Conservation (phyloP, 2,888 invertebrate species). For the Hedya salicella region DNA sequence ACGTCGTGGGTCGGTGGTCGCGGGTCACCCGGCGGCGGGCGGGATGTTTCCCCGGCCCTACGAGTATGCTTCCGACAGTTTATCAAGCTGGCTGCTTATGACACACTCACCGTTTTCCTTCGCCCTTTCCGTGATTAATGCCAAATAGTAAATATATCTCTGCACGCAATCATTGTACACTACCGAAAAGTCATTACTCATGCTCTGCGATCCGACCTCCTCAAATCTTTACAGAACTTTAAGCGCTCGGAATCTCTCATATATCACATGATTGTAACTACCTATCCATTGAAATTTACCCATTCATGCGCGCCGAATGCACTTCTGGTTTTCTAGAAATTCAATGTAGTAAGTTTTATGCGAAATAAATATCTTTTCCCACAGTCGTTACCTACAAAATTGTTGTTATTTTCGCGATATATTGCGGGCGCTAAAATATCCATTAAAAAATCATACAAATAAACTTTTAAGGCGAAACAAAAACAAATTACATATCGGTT, state of each 20-base stretch:
- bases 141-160: constrained; percentile 57
- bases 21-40: constrained; percentile 30
- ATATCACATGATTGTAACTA: constrained; percentile 19
- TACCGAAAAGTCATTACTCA: constrained; percentile 15
- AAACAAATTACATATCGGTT: not conserved
- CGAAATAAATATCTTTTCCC: not conserved
- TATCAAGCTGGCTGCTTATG: constrained; percentile 58
- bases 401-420: not conserved
- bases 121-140: constrained; percentile 59
- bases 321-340: constrained; percentile 12
- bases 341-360: constrained; percentile 6
- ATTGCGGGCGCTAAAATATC: not conserved
- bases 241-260: constrained; percentile 16
- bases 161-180: constrained; percentile 26
- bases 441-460: not conserved
- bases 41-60: constrained; percentile 61
- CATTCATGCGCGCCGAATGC: constrained; percentile 24
- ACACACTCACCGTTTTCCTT: constrained; percentile 58
- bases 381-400: not conserved
- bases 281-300: constrained; percentile 14
- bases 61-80: constrained; percentile 58
- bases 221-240: constrained; percentile 17
- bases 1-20: constrained; percentile 48
- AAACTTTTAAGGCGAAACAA: not conserved
- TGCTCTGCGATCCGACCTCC: not conserved